A percentile compares a stretch with the other conserved stretches of the same genome.
phyloP scores from a whole-genome alignment of 2,797 vertebrate species.

The Syngnathus acus region DNA sequence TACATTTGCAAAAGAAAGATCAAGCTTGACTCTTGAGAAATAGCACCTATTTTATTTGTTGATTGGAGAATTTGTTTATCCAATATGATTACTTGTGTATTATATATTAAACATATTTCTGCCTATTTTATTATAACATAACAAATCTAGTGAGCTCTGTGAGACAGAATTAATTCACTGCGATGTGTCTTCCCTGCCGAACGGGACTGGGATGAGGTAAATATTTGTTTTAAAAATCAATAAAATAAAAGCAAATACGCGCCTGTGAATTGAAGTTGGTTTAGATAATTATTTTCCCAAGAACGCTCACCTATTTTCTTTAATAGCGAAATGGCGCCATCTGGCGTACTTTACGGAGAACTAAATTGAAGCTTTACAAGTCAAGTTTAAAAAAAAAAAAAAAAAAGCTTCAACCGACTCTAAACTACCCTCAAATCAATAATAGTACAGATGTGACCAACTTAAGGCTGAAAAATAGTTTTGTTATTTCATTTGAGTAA shows the following conservation, averaged over 20 bases:
- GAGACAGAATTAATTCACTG: not conserved
- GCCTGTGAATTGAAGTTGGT: slow-evolving; percentile 21
- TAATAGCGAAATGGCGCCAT: slow-evolving; percentile 31
- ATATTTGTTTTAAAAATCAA: not conserved
- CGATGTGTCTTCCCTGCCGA: not conserved
- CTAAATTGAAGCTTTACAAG: not conserved
- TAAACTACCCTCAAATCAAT: not conserved
- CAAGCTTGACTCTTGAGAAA: not conserved
- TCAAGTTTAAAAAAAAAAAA: not conserved
- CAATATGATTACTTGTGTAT: not conserved
- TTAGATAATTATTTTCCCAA: slow-evolving; percentile 12
- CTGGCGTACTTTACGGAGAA: slow-evolving; percentile 33
- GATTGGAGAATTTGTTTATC: not conserved
- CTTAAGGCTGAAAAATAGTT: not conserved
- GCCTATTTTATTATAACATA: not conserved
- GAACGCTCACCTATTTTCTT: slow-evolving; percentile 16
- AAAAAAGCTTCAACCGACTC: not conserved
- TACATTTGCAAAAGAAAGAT: not conserved
- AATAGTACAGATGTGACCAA: not conserved
- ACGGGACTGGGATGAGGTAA: not conserved
- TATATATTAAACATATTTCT: not conserved
- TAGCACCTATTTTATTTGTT: not conserved
- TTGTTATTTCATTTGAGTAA: no score
- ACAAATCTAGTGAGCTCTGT: not conserved
- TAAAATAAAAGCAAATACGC: slow-evolving; percentile 1